A percentile compares a stretch with the other conserved stretches of the same genome.
phyloP scores from a whole-genome alignment of 2,888 invertebrate species.

The Arge pagana region DNA sequence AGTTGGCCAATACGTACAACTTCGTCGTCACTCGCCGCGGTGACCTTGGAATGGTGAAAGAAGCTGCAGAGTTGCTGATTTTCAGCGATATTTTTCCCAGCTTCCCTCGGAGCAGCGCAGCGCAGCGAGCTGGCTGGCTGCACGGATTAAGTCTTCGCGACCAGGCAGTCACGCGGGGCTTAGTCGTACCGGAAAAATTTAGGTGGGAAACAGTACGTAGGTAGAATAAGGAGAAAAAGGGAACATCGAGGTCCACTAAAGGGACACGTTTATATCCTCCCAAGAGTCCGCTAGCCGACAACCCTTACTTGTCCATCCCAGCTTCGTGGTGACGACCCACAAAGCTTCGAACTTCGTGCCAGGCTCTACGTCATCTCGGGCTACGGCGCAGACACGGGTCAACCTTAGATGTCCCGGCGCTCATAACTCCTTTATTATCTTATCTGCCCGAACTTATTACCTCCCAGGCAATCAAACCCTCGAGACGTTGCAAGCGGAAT shows the following conservation, averaged over 20 bases:
- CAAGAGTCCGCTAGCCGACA: constrained; percentile 37
- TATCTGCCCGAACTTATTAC: constrained; percentile 5
- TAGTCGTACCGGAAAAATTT: neutral
- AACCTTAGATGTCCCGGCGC: constrained; percentile 10
- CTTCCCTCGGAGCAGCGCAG: constrained; percentile 30
- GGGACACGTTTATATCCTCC: constrained; percentile 41
- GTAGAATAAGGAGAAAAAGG: constrained; percentile 20
- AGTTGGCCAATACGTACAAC: too few relatives aligned
- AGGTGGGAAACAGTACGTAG: neutral
- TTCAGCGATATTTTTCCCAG: too few relatives aligned
- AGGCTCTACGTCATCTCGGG: constrained; percentile 10
- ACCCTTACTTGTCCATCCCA: constrained; percentile 24
- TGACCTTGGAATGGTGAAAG: too few relatives aligned
- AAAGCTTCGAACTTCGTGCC: constrained; percentile 1
- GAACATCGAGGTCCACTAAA: constrained; percentile 37
- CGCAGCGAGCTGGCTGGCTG: neutral
- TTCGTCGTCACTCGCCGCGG: too few relatives aligned
- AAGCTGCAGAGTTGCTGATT: too few relatives aligned
- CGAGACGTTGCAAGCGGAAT: too few relatives aligned
- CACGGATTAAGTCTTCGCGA: neutral
- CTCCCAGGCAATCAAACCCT: neutral
- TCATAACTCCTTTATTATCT: constrained; percentile 11
- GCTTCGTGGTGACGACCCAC: constrained; percentile 12
- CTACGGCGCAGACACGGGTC: constrained; percentile 14
- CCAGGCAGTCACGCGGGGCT: neutral